Evolutionary conservation across 2,888 invertebrate genomes (phyloP), one percentile per base, ranked within the genome.

Genomic region (Allacma fusca): DNA sequence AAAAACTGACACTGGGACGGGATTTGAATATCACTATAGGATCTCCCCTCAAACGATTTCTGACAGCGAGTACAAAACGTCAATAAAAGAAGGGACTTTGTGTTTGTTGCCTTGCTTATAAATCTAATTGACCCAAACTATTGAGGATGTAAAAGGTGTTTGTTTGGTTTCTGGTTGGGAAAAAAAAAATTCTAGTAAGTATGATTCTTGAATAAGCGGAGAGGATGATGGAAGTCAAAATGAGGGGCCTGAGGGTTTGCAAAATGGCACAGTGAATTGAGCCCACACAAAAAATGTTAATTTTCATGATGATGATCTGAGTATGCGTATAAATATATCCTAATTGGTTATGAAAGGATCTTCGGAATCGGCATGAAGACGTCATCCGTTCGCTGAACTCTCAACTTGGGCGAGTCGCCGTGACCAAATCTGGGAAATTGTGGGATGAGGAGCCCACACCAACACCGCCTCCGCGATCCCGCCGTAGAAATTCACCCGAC

Each of bases 381-480:
- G 82, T 83, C 76, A 81, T 81, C 74, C 83, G 83, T 83, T 84
- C 84, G 80, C 80, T 84, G 80, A 84, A 83, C 82, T 84, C 84
- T 40, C 81, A 80, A 79, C 74, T 83, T 83, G 84, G 84, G 81
- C 81, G 83, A 81, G 80, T 78, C 78, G 50, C 81, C 71, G 78
- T 81, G 80, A 82, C 83, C 83, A 84, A 83, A 83, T 83, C 83
- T 71, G 83, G 82, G 76, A 79, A 80, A 76, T 77, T 79, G 81
- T 84, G 84, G 84, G 84, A 83, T 69, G 83, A 82, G 79, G 80
- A 82, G 77, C 81, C 82, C 77, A 82, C 83, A 80, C 83, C 84
- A 82, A 83, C 84, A 75, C 84, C 84, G 77, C 84, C 84, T 78
- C 84, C 82, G 71, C 81, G 83, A 80, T 81, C 81, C 75, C 84